Evolutionary conservation across 2,797 vertebrate species (phyloP).

Genomic region (Gadopsis marmoratus): DNA sequence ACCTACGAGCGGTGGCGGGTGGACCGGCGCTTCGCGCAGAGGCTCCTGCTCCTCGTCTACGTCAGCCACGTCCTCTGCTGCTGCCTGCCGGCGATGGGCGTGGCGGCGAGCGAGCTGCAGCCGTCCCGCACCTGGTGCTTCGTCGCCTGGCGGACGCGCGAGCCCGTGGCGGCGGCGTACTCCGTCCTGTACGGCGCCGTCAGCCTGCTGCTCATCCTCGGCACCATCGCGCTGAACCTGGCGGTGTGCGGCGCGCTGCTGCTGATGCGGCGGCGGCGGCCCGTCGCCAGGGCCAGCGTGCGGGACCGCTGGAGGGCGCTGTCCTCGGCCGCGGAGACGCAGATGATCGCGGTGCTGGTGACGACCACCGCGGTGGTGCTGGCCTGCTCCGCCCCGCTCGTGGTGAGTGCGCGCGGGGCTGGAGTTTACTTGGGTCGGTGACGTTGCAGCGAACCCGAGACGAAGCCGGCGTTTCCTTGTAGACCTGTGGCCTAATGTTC

Average conservation of each 20-base stretch:
- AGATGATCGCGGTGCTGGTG: conserved; percentile 96
- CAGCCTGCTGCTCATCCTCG: conserved; percentile 93
- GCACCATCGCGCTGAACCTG: conserved; percentile 92
- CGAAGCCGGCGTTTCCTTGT: too few species aligned
- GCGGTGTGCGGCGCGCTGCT: conserved; percentile 94
- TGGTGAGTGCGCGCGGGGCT: conserved; percentile 87
- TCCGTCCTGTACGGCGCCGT: conserved; percentile 92
- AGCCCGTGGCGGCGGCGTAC: conserved; percentile 83
- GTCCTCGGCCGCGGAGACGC: conserved; percentile 93
- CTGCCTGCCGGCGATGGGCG: conserved; percentile 92
- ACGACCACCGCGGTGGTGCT: conserved; percentile 93
- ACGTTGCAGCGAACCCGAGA: too few species aligned
- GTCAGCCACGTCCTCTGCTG: conserved; percentile 92
- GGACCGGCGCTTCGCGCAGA: conserved; percentile 90
- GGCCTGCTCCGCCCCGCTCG: conserved; percentile 94
- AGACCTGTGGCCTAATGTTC: too few species aligned
- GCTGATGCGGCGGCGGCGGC: conserved; percentile 90
- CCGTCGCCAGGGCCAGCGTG: conserved; percentile 80
- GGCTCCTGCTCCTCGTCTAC: conserved; percentile 90
- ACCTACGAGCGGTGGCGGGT: conserved; percentile 92
- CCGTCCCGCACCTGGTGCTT: conserved; percentile 94
- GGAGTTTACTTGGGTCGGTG: too few species aligned
- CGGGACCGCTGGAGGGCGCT: conserved; percentile 82
- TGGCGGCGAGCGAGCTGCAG: conserved; percentile 84
- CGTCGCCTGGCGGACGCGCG: conserved; percentile 89